Conservation (phyloP, 2,113 vertebrate genomes). For the Upupa epops region DNA sequence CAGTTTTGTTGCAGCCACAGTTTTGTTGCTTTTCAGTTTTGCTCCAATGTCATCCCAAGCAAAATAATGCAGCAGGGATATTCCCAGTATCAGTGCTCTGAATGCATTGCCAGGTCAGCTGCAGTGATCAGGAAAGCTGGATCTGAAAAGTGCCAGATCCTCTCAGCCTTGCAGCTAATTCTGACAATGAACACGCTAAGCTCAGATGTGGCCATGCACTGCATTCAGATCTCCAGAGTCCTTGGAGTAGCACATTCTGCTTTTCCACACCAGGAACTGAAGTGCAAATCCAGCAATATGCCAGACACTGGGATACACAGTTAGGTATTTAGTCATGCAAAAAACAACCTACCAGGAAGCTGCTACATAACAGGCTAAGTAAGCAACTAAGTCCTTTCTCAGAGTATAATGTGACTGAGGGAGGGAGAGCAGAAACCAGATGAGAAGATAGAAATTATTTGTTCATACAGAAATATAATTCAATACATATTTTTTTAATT, state of each 20-base stretch:
- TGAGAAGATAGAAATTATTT: background rate
- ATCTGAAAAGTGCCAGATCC: background rate
- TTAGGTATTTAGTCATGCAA: background rate
- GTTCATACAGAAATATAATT: background rate
- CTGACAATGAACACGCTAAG: background rate
- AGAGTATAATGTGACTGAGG: background rate
- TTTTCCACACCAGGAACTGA: background rate
- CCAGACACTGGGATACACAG: background rate
- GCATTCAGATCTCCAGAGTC: background rate
- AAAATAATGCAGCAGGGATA: fast-evolving
- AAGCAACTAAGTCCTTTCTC: background rate
- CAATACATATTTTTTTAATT: background rate
- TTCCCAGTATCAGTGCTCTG: background rate
- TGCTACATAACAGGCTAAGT: background rate
- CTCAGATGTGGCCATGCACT: background rate
- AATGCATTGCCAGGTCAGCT: background rate
- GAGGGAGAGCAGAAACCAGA: background rate
- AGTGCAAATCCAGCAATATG: background rate
- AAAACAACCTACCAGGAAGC: background rate
- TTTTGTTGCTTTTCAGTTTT: background rate
- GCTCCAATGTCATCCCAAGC: background rate
- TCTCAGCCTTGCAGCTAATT: background rate
- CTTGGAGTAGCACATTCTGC: background rate
- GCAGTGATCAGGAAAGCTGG: background rate
- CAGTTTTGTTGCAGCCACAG: background rate